Evolutionary conservation across 2,888 invertebrate species (phyloP), one percentile per base, ranked within the genome.

Genomic region (Isoperla grammatica): DNA sequence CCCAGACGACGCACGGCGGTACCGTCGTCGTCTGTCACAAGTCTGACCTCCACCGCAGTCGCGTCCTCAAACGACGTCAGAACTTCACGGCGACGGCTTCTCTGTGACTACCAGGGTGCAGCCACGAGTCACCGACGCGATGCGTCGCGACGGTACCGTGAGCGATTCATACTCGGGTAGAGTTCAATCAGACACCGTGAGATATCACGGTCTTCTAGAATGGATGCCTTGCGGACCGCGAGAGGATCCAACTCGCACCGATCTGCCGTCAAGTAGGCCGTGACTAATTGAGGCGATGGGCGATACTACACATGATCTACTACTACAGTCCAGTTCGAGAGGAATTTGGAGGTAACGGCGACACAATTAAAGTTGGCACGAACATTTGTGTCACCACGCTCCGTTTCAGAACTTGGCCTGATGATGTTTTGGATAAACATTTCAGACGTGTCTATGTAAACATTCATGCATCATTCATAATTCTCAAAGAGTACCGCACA

Each of bases 21-120:
- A 81, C 81, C 2, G 81, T 81, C 8, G 79, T 81, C 37, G 81
- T 80, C n/a, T 81, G 81, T 65, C 78, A 81, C 67, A 81, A 81
- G 69, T 78, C 79, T 20, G 81, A 82, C 67, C 72, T 82, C 61
- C 79, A 81, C 70, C 79, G 80, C 65, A 79, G 78, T 42, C 72
- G 81, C 17, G 79, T 81, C 1, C 70, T 81, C 49, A 81, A 81
- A 71, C 70, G 81, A 63, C 74, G 82, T 49, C 80, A 81, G 70
- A 81, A 80, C 67, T 81, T 80, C 68, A 79, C 79, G 22, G 79
- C 81, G 15, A 79, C 82, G 12, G 86, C 85, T 17, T 86, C 86
- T 66, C 85, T 86, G 69, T 85, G 86, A 76, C 85, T 68, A 63
- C 56, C 48, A 19, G 23, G 45, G 49, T 23, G 19, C 9, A 48